Percentiles rank a stretch among this genome's conserved stretches.
These are phyloP conservation scores for Cynopterus brachyotis DNA, from an alignment of 2,113 vertebrate genomes.

Conservation along the genomic window DNA sequence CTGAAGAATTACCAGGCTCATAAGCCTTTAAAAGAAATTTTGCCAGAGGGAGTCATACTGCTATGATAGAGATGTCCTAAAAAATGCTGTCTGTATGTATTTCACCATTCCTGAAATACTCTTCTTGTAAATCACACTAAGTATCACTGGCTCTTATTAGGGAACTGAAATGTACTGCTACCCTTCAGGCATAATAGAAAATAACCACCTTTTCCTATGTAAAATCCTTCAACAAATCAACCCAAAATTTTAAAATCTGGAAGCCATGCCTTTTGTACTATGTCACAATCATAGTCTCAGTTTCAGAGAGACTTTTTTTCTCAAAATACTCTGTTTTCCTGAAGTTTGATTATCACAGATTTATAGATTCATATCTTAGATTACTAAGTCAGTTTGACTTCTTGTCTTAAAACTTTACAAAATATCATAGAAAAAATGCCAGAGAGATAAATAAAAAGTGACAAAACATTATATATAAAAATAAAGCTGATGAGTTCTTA, in stretches of 20 bases:
- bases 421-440: not conserved
- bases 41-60: not conserved
- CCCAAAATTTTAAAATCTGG: not conserved
- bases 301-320: not conserved
- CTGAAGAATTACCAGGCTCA: slow-evolving; percentile 49
- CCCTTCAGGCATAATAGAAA: slow-evolving; percentile 6
- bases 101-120: slow-evolving; percentile 2
- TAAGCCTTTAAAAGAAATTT: slow-evolving; percentile 46
- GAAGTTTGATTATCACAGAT: not conserved
- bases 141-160: not conserved
- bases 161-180: not conserved
- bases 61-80: slow-evolving; percentile 37
- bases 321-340: not conserved
- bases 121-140: slow-evolving; percentile 22
- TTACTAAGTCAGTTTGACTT: not conserved
- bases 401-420: not conserved
- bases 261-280: not conserved
- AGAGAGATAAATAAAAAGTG: not conserved
- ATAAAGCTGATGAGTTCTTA: not conserved
- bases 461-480: not conserved
- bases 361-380: not conserved
- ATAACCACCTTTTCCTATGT: not conserved
- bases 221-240: slow-evolving; percentile 11
- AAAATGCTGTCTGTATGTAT: slow-evolving; percentile 35
- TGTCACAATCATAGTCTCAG: not conserved